Evolutionary conservation across 2,888 invertebrate genomes (phyloP), one percentile per base, ranked within the genome.

Genomic region (Apomyelois bistriatella): DNA sequence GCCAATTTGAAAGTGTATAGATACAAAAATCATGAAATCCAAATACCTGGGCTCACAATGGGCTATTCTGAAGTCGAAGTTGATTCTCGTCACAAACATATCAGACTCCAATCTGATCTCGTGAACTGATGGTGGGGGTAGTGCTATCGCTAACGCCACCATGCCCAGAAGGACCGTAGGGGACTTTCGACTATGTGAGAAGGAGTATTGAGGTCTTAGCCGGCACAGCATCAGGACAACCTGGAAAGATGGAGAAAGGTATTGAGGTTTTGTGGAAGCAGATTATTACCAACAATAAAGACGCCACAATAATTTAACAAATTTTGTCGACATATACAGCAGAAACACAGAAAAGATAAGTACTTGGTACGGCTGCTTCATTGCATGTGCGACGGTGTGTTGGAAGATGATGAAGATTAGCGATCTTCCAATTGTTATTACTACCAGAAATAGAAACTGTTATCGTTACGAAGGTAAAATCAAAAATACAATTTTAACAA

Each of bases 71-170:
- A 99, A 97, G 88, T 98, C 98, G 72, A 98, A 98, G 82, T 95
- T 97, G 74, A 99, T 96, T 75, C 98, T 94, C 57, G 97, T 98
- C 70, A 99, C 98, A 85, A 99, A 99, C 97, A 97, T 97, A 79
- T 97, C 97, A 52, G 96, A 94, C 84, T 98, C 98, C 68, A 99
- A 92, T 66, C 98, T 94, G 69, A 98, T 97, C 91, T 99, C 99
- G 79, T 99, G 98, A 61, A 99, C 97, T 61, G 98, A 98, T 9
- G 99, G 98, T 9, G 99, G 98, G 43, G 99, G 99, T 63, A 99
- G 91, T 8, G 98, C 99, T 66, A 99, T 98, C 63, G 98, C 99
- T 68, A 99, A 80, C 3, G 97, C 98, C 54, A 98, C 98, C 95
- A 98, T 96, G 17, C 98, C 98, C 66, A 99, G 87, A 30, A 97